Evolutionary conservation across 2,888 invertebrate genomes (phyloP), one percentile per base, ranked within the genome.

Genomic region (Xylota sylvarum): DNA sequence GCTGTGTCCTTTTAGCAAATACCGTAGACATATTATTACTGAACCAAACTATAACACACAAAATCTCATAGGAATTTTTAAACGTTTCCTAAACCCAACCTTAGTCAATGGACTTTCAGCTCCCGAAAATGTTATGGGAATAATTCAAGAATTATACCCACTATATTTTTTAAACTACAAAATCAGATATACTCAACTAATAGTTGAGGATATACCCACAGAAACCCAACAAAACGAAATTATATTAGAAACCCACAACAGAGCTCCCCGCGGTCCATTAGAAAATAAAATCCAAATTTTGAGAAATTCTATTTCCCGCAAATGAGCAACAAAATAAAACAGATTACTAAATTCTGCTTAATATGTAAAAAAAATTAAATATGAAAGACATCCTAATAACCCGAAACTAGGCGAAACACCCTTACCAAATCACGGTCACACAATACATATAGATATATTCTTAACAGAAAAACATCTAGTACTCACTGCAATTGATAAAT

Each of bases 241-340:
- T 23, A 77, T 81, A 62, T 30, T 62, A 17, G 64, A 60, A 70
- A 60, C 40, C 6, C 43, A 62, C 60, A 65, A 32, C 46, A 74
- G 40, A 35, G 27, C 12, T 9, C 56, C 14, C 32, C 23, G 62
- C 1, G 30, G 62, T 14, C 48, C 48, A 9, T 10, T 35, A 17
- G 76, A 81, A 55, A 86, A 86, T 27, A 78, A 62, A 52, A 19
- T 52, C 1, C 74, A 85, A 48, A 67, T 85, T n/a, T 17, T 62
- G 10, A 40, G 79, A 50, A 81, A 87, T 67, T 88, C 43, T 87
- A 81, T 60, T 88, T 88, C 23, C 77, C 86, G 12, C 60, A 64
- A 52, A 81, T 86, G 77, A 27, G 9, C 1, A 50, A 62, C 17
- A 74, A 64, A 69, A 70, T 84, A 23, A 78, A 73, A 52, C 19